phyloP scores from a whole-genome alignment of 1,140 invertebrate species.

The Odontomachus brunneus region DNA sequence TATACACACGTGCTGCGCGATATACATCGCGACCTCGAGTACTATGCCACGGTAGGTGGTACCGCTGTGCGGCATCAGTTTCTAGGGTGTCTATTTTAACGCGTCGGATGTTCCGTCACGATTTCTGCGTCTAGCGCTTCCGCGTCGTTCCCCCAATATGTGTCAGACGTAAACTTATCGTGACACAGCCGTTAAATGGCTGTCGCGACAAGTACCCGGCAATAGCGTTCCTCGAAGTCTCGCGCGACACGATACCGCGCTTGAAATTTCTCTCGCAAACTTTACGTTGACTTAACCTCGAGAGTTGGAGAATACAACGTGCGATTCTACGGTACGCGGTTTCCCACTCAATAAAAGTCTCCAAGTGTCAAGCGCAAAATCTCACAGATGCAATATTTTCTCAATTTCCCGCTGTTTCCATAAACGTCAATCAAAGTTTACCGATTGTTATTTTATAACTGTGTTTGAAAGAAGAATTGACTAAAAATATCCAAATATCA shows the following conservation, averaged over 20 bases:
- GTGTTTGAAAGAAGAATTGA: too few relatives aligned
- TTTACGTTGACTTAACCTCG: slow-evolving; percentile 22
- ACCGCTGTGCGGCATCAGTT: slow-evolving; percentile 32
- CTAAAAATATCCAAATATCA: too few relatives aligned
- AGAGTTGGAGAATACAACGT: too few relatives aligned
- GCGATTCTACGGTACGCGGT: too few relatives aligned
- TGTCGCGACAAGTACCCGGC: slow-evolving; percentile 43
- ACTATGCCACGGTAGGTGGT: slow-evolving; percentile 43
- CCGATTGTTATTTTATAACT: too few relatives aligned
- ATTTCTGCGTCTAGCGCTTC: slow-evolving; percentile 68
- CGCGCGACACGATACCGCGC: slow-evolving; percentile 1
- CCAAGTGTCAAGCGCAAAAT: too few relatives aligned
- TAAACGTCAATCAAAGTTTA: too few relatives aligned
- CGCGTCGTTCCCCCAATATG: slow-evolving; percentile 46
- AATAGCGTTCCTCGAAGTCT: slow-evolving; percentile 46
- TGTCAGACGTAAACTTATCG: slow-evolving; percentile 58
- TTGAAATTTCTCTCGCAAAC: slow-evolving; percentile 35
- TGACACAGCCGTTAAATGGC: slow-evolving; percentile 42
- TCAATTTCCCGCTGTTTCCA: too few relatives aligned
- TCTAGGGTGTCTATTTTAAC: slow-evolving; percentile 76
- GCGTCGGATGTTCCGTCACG: slow-evolving; percentile 67
- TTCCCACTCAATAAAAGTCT: too few relatives aligned
- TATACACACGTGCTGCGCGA: slow-evolving; percentile 61
- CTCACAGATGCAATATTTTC: too few relatives aligned
- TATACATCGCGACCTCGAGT: slow-evolving; percentile 55